These are phyloP conservation scores for Cylas formicarius DNA, from an alignment of 1,140 invertebrate species.

Conservation along the genomic window DNA sequence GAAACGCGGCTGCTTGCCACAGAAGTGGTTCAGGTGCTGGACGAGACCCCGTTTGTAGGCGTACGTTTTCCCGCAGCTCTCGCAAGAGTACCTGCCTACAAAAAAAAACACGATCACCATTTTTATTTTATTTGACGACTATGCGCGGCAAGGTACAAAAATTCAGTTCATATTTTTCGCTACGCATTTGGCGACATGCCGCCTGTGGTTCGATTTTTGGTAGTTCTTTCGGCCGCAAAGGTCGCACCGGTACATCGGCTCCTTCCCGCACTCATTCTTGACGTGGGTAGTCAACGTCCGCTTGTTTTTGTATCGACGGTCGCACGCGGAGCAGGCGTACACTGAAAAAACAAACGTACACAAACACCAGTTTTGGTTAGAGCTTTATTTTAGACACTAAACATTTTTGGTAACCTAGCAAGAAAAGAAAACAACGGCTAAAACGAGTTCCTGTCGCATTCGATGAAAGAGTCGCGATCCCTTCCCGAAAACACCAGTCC, in stretches of 20 bases:
- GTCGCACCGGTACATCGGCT: too few relatives aligned
- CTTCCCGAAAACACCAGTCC: background rate
- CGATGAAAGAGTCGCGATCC: background rate
- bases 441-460: background rate
- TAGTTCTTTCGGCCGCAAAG: too few relatives aligned
- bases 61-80: conserved; percentile 2
- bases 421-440: too few relatives aligned
- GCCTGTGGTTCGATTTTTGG: too few relatives aligned
- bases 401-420: too few relatives aligned
- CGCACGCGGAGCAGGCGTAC: conserved; percentile 43
- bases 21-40: conserved; percentile 39
- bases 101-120: background rate
- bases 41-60: background rate
- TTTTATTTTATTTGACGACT: too few relatives aligned
- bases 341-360: too few relatives aligned
- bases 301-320: conserved; percentile 25
- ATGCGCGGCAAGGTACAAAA: too few relatives aligned
- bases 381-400: too few relatives aligned
- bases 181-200: too few relatives aligned
- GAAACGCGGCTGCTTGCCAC: conserved; percentile 63
- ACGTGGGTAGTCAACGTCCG: conserved; percentile 53
- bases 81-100: background rate
- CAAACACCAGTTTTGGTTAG: too few relatives aligned
- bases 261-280: conserved; percentile 58
- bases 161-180: too few relatives aligned